Percentiles rank a stretch among this genome's conserved stretches.
phyloP scores from a whole-genome alignment of 2,113 vertebrate species.

The Elephantulus edwardii region DNA sequence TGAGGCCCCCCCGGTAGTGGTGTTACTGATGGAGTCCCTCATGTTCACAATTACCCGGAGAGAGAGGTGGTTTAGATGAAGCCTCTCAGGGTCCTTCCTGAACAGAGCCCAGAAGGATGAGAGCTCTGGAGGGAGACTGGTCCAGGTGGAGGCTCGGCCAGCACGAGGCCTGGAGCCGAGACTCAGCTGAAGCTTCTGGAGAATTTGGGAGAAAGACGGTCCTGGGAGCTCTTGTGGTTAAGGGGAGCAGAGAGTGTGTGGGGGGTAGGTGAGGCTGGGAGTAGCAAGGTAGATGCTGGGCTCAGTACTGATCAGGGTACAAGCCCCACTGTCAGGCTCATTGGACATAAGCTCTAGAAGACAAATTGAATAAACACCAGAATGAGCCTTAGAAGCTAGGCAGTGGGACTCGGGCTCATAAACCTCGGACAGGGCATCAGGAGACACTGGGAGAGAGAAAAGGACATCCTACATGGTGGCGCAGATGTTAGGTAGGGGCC shows the following conservation, averaged over 20 bases:
- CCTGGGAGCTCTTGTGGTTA: rapidly evolving
- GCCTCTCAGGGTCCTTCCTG: not conserved
- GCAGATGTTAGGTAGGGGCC: too few species aligned
- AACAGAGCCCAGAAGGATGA: not conserved
- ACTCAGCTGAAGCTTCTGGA: rapidly evolving
- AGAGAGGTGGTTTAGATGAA: not conserved
- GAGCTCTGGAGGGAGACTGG: not conserved
- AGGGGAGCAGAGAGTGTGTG: not conserved
- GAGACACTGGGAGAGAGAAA: not conserved
- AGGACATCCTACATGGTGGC: not conserved
- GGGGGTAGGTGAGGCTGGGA: too few species aligned
- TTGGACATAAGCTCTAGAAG: too few species aligned
- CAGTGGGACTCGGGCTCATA: not conserved
- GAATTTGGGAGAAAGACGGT: not conserved
- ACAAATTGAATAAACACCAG: not conserved
- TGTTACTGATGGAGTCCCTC: too few species aligned
- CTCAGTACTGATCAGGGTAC: not conserved
- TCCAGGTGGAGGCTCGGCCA: too few species aligned
- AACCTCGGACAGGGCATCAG: not conserved
- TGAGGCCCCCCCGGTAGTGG: too few species aligned
- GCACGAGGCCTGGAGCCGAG: rapidly evolving
- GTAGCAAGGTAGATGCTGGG: not conserved
- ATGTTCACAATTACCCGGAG: too few species aligned
- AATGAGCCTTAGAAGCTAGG: not conserved
- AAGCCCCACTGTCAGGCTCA: not conserved